Conservation (phyloP, 2,888 invertebrate species). For the Teleogryllus oceanicus region DNA sequence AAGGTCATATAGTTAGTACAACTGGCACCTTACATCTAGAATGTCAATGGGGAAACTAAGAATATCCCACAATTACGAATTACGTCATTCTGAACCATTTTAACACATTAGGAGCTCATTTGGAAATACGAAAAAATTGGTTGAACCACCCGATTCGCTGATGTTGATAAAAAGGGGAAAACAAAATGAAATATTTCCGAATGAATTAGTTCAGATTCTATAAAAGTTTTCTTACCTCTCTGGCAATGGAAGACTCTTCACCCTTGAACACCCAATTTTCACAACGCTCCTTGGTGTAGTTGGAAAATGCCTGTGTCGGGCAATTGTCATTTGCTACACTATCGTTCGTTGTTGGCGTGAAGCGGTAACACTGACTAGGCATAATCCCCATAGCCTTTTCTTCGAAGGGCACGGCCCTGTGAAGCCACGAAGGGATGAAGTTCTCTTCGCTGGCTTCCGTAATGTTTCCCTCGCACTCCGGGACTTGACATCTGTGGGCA, state of each 20-base stretch:
- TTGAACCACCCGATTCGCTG: no score
- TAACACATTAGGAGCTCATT: no score
- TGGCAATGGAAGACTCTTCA: background rate
- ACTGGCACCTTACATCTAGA: no score
- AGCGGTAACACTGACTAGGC: slow-evolving; percentile 9
- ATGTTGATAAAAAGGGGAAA: no score
- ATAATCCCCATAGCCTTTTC: background rate
- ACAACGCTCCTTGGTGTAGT: background rate
- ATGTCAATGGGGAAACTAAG: no score
- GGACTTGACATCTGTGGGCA: background rate
- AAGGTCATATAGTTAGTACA: no score
- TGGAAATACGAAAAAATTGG: no score
- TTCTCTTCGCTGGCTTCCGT: background rate
- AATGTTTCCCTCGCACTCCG: background rate
- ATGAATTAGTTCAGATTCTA: no score
- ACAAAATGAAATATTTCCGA: no score
- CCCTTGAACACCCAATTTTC: background rate
- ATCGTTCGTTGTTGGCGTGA: background rate
- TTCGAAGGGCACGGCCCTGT: background rate
- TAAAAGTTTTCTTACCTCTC: background rate
- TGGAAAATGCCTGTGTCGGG: background rate
- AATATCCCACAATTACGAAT: no score
- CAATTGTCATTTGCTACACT: background rate
- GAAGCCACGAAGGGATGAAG: background rate
- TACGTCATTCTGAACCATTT: no score